Conservation (phyloP, 2,113 vertebrate genomes). For the Chionis minor region DNA sequence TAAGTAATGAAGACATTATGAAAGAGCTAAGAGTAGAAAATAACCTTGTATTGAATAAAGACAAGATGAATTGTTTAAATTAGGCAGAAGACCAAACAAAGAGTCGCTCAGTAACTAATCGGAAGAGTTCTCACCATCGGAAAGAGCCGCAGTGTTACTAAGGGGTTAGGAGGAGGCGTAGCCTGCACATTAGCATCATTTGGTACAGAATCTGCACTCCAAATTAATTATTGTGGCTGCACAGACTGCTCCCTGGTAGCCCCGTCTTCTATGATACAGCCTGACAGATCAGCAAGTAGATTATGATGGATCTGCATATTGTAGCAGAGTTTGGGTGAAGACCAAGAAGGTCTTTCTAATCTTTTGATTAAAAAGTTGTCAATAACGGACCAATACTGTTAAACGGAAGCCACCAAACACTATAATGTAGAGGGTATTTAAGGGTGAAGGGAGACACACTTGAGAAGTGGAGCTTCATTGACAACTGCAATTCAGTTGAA, state of each 20-base stretch:
- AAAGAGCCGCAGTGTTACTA: neutral
- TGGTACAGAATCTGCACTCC: neutral
- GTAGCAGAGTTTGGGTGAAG: neutral
- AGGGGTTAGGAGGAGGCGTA: neutral
- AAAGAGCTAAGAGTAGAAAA: neutral
- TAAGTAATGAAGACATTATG: neutral
- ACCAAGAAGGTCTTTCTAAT: neutral
- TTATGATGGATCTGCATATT: neutral
- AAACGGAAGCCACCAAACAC: neutral
- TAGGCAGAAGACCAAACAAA: neutral
- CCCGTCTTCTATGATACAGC: neutral
- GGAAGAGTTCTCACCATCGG: neutral
- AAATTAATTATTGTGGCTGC: neutral
- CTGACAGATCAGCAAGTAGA: neutral
- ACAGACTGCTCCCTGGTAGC: neutral
- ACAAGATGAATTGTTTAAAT: neutral
- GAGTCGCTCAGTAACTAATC: neutral
- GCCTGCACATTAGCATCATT: neutral
- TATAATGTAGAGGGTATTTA: neutral
- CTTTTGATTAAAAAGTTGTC: neutral
- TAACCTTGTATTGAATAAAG: neutral
- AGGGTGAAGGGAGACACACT: neutral
- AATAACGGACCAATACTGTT: neutral
- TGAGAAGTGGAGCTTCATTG: neutral
- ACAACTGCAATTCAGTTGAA: neutral